A percentile compares a stretch with the other conserved stretches of the same genome.
Evolutionary conservation across 2,888 invertebrate species (phyloP).

Genomic region (Limnephilus lunatus): DNA sequence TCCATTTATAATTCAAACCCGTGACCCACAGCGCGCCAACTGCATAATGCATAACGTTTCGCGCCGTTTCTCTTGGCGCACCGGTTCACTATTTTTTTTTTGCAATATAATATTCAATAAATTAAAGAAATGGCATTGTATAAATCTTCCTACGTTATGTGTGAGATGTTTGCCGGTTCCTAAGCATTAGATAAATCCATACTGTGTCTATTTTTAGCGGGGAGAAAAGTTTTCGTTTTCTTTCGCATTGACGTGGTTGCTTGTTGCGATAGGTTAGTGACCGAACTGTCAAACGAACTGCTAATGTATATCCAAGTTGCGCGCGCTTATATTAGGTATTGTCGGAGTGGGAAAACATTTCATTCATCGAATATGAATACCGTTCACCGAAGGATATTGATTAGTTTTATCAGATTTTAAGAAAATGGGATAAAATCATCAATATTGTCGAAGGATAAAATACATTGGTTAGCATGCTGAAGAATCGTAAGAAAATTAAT

Average conservation of each 20-base stretch:
- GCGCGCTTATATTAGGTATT: background rate
- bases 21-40: background rate
- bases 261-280: slow-evolving; percentile 17
- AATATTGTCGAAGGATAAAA: background rate
- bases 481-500: background rate
- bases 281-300: background rate
- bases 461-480: background rate
- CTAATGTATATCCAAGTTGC: background rate
- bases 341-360: background rate
- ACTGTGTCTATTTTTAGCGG: background rate
- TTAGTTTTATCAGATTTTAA: background rate
- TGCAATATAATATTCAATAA: background rate
- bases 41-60: background rate
- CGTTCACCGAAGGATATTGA: background rate
- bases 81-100: background rate
- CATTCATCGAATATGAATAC: background rate
- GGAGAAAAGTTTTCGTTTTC: slow-evolving; percentile 12
- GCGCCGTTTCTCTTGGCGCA: background rate
- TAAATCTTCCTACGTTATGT: background rate
- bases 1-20: background rate
- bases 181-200: slow-evolving; percentile 11
- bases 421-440: background rate
- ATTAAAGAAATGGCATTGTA: background rate
- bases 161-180: background rate
- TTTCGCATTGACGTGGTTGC: slow-evolving; percentile 5